Evolutionary conservation across 2,113 vertebrate genomes (phyloP), one percentile per base, ranked within the genome.

Genomic region (Mixornis gularis): DNA sequence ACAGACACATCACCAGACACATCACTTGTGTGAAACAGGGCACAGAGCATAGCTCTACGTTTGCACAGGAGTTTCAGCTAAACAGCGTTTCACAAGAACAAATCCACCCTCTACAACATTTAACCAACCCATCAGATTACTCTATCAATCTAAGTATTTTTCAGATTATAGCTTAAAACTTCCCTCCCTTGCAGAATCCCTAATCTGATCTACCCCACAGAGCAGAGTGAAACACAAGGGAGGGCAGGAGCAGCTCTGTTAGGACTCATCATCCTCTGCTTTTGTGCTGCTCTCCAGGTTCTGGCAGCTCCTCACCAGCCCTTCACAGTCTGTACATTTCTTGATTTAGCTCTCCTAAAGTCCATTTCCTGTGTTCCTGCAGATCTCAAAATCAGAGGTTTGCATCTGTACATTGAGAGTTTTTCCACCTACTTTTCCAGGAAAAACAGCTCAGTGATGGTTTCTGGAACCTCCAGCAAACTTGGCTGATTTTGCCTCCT

Each of bases 251-350:
- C 22, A 36, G 22, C 66, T 58, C 7, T 1, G 29, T 49, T 44
- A 65, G 68, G 74, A 69, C 59, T 64, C 1, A 5, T 34, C 27
- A 48, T 40, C 86, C 62, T 88, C n/a, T 79, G 62, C 85, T 79
- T 95, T 83, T 92, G 63, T 90, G 87, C 43, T 44, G 73, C 70
- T 74, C 85, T 79, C 76, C 77, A 87, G 84, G 51, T 62, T 76
- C 69, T 69, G 71, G 70, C 70, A 32, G 71, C 52, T 94, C 77
- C 78, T 65, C 70, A 51, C 49, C 79, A 74, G n/a, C 73, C 59
- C 80, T 77, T 82, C 91, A 65, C 48, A 77, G 88, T 60, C 89
- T 94, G 48, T 79, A 82, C 63, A 22, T 78, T 90, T 85, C 72
- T 81, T 65, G 48, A 3, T 68, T 36, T 36, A 79, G 79, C 60